These are phyloP conservation scores for Sminthurides bifidus DNA, from an alignment of 1,140 invertebrate genomes.

Conservation along the genomic window DNA sequence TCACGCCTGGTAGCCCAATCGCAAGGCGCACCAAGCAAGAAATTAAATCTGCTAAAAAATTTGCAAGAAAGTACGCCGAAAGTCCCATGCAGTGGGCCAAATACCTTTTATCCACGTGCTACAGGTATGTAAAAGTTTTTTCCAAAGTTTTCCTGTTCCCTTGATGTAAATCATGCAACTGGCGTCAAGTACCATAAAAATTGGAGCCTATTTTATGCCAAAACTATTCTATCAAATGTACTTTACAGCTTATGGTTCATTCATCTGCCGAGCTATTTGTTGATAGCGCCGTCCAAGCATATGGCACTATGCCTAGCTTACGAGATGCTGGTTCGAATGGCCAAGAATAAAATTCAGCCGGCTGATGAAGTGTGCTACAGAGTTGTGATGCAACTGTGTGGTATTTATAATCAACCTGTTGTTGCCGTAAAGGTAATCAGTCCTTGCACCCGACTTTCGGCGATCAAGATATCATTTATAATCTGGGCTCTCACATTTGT, in stretches of 20 bases:
- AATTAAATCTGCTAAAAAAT: conserved; percentile 78
- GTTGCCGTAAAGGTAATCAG: conserved; percentile 65
- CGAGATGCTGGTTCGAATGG: conserved; percentile 72
- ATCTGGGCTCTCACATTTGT: background rate
- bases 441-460: background rate
- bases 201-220: conserved; percentile 4
- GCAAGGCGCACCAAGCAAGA: conserved; percentile 88
- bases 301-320: conserved; percentile 73
- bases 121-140: conserved; percentile 41
- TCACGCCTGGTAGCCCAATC: conserved; percentile 73
- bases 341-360: conserved; percentile 60
- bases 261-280: conserved; percentile 69
- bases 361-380: conserved; percentile 96
- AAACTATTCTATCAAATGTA: background rate
- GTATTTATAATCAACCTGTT: conserved; percentile 81
- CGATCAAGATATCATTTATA: background rate
- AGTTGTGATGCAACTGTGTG: conserved; percentile 97
- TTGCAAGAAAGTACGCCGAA: conserved; percentile 58
- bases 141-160: conserved; percentile 35
- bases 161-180: conserved; percentile 20
- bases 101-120: conserved; percentile 72
- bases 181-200: background rate
- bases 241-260: conserved; percentile 88
- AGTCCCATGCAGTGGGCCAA: conserved; percentile 80
- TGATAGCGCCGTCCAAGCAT: conserved; percentile 45